A percentile compares a stretch with the other conserved stretches of the same genome.
phyloP scores from a whole-genome alignment of 2,797 vertebrate genomes.

The Tokudaia muenninki region DNA sequence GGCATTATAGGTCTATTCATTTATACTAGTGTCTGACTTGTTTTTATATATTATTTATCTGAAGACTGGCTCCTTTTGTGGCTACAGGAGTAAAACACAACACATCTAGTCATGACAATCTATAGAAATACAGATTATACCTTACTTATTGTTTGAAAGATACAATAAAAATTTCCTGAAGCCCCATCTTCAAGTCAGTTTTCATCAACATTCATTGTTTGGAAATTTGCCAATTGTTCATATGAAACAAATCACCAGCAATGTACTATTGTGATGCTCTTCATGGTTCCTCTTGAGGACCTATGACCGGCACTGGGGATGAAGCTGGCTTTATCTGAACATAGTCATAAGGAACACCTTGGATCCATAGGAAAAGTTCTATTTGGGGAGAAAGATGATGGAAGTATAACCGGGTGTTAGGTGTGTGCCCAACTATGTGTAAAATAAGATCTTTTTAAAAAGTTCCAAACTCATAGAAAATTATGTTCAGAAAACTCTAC shows the following conservation, averaged over 20 bases:
- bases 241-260: background rate
- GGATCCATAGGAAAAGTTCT: background rate
- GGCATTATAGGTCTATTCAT: background rate
- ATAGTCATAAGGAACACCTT: background rate
- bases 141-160: constrained; percentile 35
- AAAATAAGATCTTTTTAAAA: background rate
- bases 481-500: background rate
- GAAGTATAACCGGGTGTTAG: background rate
- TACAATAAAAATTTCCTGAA: background rate
- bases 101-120: background rate
- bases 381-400: background rate
- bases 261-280: background rate
- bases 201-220: background rate
- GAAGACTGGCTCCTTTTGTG: background rate
- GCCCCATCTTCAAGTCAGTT: background rate
- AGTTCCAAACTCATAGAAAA: background rate
- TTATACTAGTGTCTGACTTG: background rate
- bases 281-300: background rate
- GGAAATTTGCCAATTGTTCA: background rate
- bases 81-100: background rate
- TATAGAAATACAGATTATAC: background rate
- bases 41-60: background rate
- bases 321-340: background rate
- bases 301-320: background rate
- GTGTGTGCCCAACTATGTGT: background rate